A percentile compares a stretch with the other conserved stretches of the same genome.
Evolutionary conservation across 2,888 invertebrate species (phyloP).

Genomic region (Philonicus albiceps): DNA sequence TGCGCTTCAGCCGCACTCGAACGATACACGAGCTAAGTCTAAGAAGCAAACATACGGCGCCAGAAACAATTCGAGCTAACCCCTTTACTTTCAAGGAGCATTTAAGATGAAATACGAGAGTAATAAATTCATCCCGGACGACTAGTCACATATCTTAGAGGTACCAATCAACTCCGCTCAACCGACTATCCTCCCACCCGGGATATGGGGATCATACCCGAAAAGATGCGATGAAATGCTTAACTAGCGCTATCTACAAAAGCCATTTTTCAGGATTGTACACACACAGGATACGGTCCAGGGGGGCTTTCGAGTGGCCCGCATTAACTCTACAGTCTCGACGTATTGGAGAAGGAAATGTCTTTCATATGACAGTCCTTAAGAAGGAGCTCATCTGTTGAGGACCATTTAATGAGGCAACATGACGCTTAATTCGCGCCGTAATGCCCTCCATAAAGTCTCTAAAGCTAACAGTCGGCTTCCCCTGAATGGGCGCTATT

Average conservation of each 20-base stretch:
- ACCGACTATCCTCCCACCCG: background rate
- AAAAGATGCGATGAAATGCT: conserved; percentile 2
- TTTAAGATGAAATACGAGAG: background rate
- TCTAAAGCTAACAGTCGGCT: background rate
- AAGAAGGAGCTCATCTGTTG: background rate
- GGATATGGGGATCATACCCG: background rate
- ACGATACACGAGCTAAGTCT: background rate
- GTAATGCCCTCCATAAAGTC: background rate
- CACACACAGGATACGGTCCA: background rate
- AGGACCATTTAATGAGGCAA: conserved; percentile 5
- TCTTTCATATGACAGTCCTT: background rate
- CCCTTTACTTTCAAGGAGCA: background rate
- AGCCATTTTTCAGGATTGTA: conserved; percentile 12
- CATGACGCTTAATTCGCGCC: conserved; percentile 6
- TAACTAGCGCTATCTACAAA: background rate
- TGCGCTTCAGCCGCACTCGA: background rate
- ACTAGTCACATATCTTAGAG: background rate
- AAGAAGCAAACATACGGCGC: conserved; percentile 1
- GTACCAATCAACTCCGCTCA: background rate
- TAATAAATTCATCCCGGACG: background rate
- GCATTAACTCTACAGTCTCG: background rate
- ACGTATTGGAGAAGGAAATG: background rate
- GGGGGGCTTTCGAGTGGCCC: background rate
- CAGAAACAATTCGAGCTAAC: background rate
- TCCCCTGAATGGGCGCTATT: background rate